Percentiles rank a stretch among this genome's conserved stretches.
Conservation (phyloP, 2,888 invertebrate genomes). For the Orthonychiurus folsomi region DNA sequence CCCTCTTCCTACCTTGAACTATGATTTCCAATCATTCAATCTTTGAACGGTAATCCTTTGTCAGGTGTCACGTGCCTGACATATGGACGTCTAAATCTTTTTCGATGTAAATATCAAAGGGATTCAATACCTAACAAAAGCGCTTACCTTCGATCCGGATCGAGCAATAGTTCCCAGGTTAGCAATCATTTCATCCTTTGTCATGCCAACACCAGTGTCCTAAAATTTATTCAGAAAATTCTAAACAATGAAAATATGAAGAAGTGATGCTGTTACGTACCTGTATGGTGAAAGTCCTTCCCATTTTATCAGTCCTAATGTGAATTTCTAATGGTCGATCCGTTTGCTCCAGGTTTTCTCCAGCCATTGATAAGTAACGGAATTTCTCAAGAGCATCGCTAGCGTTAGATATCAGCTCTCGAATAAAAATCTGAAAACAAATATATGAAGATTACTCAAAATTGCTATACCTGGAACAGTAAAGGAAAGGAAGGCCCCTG, state of each 20-base stretch:
- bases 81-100: too few species aligned
- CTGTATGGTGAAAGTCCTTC: slow-evolving; percentile 71
- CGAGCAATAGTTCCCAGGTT: slow-evolving; percentile 92
- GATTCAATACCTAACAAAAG: too few species aligned
- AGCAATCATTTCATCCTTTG: slow-evolving; percentile 75
- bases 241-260: too few species aligned
- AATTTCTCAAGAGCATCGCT: slow-evolving; percentile 96
- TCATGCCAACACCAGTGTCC: slow-evolving; percentile 95
- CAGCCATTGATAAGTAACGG: slow-evolving; percentile 59
- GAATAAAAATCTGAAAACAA: slow-evolving; percentile 71
- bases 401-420: slow-evolving; percentile 92
- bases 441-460: too few species aligned
- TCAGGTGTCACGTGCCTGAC: too few species aligned
- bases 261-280: slow-evolving; percentile 58
- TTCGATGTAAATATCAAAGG: too few species aligned
- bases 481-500: too few species aligned
- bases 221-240: too few species aligned
- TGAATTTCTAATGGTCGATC: slow-evolving; percentile 75
- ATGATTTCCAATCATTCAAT: too few species aligned
- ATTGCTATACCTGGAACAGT: too few species aligned
- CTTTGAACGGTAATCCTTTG: too few species aligned
- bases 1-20: too few species aligned
- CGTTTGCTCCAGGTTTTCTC: slow-evolving; percentile 48
- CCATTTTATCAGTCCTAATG: slow-evolving; percentile 77
- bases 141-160: slow-evolving; percentile 78